Evolutionary conservation across 2,888 invertebrate species (phyloP).

Genomic region (Apamea anceps): DNA sequence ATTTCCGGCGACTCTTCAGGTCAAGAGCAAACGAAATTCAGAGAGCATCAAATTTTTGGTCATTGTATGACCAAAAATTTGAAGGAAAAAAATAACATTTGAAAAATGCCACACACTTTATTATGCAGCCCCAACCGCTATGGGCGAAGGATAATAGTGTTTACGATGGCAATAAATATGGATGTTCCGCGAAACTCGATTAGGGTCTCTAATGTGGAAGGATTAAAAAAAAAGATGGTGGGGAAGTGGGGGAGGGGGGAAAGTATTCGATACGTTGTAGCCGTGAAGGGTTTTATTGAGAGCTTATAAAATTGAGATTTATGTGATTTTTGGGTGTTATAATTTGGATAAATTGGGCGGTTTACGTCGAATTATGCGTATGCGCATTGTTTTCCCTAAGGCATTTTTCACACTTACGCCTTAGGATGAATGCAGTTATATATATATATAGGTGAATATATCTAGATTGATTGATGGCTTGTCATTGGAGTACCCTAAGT

Average conservation of each 20-base stretch:
- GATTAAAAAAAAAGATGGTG: constrained; percentile 35
- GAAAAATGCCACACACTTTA: constrained; percentile 55
- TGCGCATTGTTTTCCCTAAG: constrained; percentile 2
- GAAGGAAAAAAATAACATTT: constrained; percentile 31
- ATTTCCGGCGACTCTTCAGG: constrained; percentile 7
- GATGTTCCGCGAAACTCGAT: constrained; percentile 74
- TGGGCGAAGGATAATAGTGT: constrained; percentile 65
- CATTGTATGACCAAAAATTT: not conserved
- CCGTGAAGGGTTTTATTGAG: constrained; percentile 32
- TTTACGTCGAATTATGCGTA: not conserved
- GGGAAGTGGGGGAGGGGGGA: too few relatives aligned
- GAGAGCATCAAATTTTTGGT: too few relatives aligned
- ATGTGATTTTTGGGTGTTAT: constrained; percentile 21
- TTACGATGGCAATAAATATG: constrained; percentile 74
- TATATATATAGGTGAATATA: not conserved
- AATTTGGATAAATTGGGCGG: constrained; percentile 6
- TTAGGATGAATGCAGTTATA: not conserved
- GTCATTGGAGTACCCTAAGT: not conserved
- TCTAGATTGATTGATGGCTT: not conserved
- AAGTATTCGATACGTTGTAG: constrained; percentile 1
- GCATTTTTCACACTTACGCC: not conserved
- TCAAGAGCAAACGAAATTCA: constrained; percentile 22
- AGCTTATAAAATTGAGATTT: constrained; percentile 47
- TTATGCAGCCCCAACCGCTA: constrained; percentile 29
- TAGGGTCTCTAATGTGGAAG: constrained; percentile 71